A percentile compares a stretch with the other conserved stretches of the same genome.
These are phyloP conservation scores for Clavelina lepadiformis DNA, from an alignment of 23 tunicate species.

Conservation along the genomic window DNA sequence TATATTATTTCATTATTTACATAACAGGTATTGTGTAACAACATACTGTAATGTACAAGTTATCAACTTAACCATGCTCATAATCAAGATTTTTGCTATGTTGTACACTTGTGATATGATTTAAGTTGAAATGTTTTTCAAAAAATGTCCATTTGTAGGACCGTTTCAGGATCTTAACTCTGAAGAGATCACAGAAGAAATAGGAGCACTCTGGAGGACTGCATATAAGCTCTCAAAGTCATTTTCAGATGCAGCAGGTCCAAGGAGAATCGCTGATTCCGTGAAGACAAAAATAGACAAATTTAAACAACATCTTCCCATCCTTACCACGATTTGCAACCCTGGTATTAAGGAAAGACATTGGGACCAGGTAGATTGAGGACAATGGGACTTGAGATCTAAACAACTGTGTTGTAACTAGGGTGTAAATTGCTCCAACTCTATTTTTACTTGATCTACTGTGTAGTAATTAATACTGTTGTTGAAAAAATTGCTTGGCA, in stretches of 20 bases:
- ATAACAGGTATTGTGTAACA: too few relatives aligned
- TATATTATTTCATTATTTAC: too few relatives aligned
- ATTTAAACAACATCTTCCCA: constrained; percentile 87
- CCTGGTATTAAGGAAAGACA: constrained; percentile 96
- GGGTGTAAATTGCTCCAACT: too few relatives aligned
- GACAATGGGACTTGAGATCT: background rate
- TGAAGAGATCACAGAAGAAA: constrained; percentile 83
- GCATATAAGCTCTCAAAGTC: constrained; percentile 86
- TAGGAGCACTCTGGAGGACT: constrained; percentile 83
- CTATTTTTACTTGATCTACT: too few relatives aligned
- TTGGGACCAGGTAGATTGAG: constrained; percentile 79
- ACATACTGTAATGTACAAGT: too few relatives aligned
- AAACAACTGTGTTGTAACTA: too few relatives aligned
- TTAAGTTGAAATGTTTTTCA: too few relatives aligned
- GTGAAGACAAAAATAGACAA: constrained; percentile 87
- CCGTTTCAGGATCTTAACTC: constrained; percentile 80
- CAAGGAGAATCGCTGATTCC: constrained; percentile 85
- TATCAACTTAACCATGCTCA: too few relatives aligned
- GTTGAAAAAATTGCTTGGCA: background rate
- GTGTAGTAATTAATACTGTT: background rate
- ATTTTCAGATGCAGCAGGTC: constrained; percentile 85
- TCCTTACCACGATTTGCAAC: constrained; percentile 82
- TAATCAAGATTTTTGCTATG: too few relatives aligned
- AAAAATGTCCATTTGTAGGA: too few relatives aligned
- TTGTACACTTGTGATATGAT: too few relatives aligned